Conservation (phyloP, 2,113 vertebrate genomes). For the Coptodon bakossiorum region DNA sequence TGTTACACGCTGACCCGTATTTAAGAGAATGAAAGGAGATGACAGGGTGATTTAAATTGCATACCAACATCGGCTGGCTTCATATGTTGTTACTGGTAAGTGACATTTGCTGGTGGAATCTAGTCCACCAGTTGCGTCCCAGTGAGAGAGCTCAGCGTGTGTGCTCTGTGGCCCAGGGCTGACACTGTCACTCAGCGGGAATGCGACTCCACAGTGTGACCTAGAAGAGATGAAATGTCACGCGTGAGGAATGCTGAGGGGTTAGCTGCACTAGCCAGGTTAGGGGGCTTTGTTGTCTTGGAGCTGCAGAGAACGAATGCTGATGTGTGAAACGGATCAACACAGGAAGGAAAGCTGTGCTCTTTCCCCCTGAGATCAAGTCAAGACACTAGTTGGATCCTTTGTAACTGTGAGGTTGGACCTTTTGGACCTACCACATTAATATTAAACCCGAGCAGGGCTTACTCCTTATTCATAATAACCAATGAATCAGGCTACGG, state of each 20-base stretch:
- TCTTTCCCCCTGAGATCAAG: neutral
- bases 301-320: neutral
- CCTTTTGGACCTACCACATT: neutral
- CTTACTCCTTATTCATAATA: neutral
- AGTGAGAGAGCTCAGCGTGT: neutral
- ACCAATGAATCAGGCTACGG: neutral
- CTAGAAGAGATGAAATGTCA: conserved; percentile 33
- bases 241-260: conserved; percentile 7
- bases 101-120: conserved; percentile 4
- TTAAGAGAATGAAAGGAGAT: neutral
- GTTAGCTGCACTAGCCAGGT: neutral
- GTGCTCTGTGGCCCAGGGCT: neutral
- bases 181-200: conserved; percentile 16
- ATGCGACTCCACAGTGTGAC: conserved; percentile 30
- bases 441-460: neutral
- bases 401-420: neutral
- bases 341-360: neutral
- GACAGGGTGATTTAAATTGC: neutral
- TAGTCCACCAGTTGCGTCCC: neutral
- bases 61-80: neutral
- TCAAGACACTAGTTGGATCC: neutral
- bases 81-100: neutral
- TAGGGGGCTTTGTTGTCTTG: neutral
- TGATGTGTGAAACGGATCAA: neutral
- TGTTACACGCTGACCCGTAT: accelerated